Evolutionary conservation across 1,140 invertebrate genomes (phyloP), one percentile per base, ranked within the genome.

Genomic region (Trachymyrmex cornetzi): DNA sequence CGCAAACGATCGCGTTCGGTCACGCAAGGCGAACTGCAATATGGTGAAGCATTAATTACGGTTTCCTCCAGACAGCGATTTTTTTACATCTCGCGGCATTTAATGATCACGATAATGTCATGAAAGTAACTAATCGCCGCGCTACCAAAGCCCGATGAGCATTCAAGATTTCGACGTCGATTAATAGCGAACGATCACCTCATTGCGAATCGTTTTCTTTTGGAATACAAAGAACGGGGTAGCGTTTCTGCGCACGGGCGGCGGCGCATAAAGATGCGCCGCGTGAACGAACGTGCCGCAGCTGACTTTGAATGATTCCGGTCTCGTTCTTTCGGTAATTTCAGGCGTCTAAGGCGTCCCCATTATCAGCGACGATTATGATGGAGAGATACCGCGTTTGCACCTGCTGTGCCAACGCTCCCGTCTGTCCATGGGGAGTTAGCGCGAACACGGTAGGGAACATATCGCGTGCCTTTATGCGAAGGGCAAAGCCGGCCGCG

Each of bases 281-380:
- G 63, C 72, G 55, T 38, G 44, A 63, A 38, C 59, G 71, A 30
- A 75, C 27, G 59, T 22, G 44, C 69, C 74, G 80, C 86, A 85
- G 85, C 77, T 89, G 89, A 88, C 88, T 90, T 90, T 90, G 89
- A 90, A 90, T 50, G 88, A 90, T 90, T 75, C 81, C 86, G 50
- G 59, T 55, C 69, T 79, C 86, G 80, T 90, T 90, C 89, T 90
- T 87, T 90, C 69, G 86, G 88, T 86, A 90, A 90, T 90, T 90
- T 90, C 50, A 90, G 87, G 84, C 86, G 72, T 90, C 89, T 90
- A 90, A 90, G 77, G 88, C 77, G 66, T 69, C 66, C 44, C 89
- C 89, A 90, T 90, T 90, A 90, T 90, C 89, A 79, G 75, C 86
- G 63, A 88, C 88, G 89, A 90, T 90, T 90, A 88, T 85, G 89